These are phyloP conservation scores for Cyclina sinensis DNA, from an alignment of 1,140 invertebrate species.

Conservation along the genomic window DNA sequence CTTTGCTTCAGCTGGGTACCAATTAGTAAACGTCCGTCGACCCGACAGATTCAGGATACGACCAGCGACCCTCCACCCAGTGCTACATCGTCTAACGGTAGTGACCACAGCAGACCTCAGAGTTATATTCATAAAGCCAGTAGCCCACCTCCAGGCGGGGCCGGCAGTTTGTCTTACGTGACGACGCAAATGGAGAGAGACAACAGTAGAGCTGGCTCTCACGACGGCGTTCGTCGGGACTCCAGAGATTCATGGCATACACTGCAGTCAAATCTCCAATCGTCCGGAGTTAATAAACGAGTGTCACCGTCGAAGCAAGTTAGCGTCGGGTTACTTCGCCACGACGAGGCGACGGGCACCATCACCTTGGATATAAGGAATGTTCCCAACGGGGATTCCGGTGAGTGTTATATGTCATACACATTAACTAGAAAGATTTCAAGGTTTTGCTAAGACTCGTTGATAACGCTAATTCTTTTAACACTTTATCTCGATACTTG, in stretches of 20 bases:
- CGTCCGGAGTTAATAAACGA: constrained; percentile 56
- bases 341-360: constrained; percentile 62
- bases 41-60: constrained; percentile 17
- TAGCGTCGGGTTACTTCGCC: constrained; percentile 51
- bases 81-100: constrained; percentile 62
- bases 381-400: constrained; percentile 48
- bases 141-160: constrained; percentile 9
- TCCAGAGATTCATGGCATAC: constrained; percentile 55
- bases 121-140: constrained; percentile 57
- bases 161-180: constrained; percentile 42
- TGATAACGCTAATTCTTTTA: too few species aligned
- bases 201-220: constrained; percentile 44
- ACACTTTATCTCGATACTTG: too few species aligned
- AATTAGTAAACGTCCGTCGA: constrained; percentile 49
- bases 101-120: constrained; percentile 59
- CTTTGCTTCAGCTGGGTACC: constrained; percentile 55
- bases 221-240: constrained; percentile 28
- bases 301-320: constrained; percentile 57
- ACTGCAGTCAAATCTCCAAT: constrained; percentile 49
- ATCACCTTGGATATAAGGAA: constrained; percentile 64
- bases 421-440: too few species aligned
- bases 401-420: too few species aligned
- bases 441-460: too few species aligned
- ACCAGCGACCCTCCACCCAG: constrained; percentile 33
- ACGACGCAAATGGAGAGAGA: background rate